Evolutionary conservation across 2,113 vertebrate genomes (phyloP).

Genomic region (Podilymbus podiceps): DNA sequence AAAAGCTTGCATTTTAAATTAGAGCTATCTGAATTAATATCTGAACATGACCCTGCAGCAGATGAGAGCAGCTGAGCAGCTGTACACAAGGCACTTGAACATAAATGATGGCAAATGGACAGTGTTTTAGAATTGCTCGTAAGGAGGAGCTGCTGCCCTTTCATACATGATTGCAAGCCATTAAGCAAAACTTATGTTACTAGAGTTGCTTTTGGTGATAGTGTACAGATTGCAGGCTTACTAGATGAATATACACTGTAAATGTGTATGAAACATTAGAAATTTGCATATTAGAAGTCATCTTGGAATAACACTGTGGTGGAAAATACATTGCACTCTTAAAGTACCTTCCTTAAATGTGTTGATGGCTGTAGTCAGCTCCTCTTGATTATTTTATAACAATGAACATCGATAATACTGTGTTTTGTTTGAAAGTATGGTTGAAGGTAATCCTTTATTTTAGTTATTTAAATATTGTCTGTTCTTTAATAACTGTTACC

Average conservation of each 20-base stretch:
- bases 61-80: conserved; percentile 17
- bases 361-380: neutral
- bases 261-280: neutral
- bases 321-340: neutral
- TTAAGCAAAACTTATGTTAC: neutral
- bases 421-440: neutral
- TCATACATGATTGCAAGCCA: neutral
- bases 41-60: conserved; percentile 17
- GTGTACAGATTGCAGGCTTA: neutral
- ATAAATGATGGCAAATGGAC: conserved; percentile 30
- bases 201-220: neutral
- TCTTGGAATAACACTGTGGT: neutral
- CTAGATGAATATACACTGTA: neutral
- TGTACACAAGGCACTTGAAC: conserved; percentile 36
- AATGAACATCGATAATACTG: neutral
- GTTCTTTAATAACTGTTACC: neutral
- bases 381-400: neutral
- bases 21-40: conserved; percentile 33
- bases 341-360: neutral
- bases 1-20: conserved; percentile 8
- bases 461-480: neutral
- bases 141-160: conserved; percentile 7
- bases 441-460: neutral
- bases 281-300: neutral
- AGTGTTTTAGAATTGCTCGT: conserved; percentile 9